Conservation (phyloP, 2,797 vertebrate genomes). For the Iguana delicatissima region DNA sequence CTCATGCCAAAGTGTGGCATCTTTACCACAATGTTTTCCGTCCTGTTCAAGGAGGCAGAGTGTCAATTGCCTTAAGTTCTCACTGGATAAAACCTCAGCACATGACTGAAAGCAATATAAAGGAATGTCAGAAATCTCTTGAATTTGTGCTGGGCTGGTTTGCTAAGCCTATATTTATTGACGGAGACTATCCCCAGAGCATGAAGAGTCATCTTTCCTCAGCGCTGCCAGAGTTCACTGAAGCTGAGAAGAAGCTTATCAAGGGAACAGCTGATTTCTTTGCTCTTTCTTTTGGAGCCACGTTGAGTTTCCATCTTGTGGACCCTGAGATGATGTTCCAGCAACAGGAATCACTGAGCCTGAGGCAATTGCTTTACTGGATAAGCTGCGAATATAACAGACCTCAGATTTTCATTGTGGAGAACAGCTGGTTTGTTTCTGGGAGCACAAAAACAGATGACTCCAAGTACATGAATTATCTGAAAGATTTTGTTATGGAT, state of each 20-base stretch:
- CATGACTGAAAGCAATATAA: constrained; percentile 84
- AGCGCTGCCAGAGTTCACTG: constrained; percentile 88
- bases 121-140: constrained; percentile 92
- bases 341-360: constrained; percentile 90
- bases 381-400: constrained; percentile 90
- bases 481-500: constrained; percentile 94
- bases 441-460: constrained; percentile 92
- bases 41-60: constrained; percentile 84
- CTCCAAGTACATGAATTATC: constrained; percentile 94
- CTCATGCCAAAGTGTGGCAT: constrained; percentile 94
- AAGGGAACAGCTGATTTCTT: constrained; percentile 95
- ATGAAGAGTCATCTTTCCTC: constrained; percentile 90
- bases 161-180: constrained; percentile 91
- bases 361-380: constrained; percentile 96
- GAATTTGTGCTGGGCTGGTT: constrained; percentile 98
- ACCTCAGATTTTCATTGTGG: constrained; percentile 93
- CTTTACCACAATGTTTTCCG: constrained; percentile 91
- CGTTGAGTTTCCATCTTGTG: constrained; percentile 92
- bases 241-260: constrained; percentile 83
- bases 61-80: constrained; percentile 94
- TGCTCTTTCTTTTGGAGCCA: constrained; percentile 94
- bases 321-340: constrained; percentile 92
- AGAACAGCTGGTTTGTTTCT: constrained; percentile 94
- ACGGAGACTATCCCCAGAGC: constrained; percentile 94
- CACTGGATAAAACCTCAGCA: constrained; percentile 94